These are phyloP conservation scores for Microdon myrmicae DNA, from an alignment of 2,888 invertebrate species.

Conservation along the genomic window DNA sequence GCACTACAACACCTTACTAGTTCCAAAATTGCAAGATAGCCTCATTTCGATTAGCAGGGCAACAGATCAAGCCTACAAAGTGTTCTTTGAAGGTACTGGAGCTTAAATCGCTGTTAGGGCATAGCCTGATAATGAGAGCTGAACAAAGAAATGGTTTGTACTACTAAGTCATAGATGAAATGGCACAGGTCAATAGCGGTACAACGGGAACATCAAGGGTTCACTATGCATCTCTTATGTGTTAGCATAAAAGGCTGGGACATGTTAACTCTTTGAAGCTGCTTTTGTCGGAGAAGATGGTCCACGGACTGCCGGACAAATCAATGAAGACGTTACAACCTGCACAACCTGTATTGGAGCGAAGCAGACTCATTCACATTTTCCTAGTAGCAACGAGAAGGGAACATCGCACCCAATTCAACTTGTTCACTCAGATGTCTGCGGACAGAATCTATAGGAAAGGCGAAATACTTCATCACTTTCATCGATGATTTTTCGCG, in stretches of 20 bases:
- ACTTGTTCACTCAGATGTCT: constrained; percentile 5
- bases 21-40: constrained; percentile 1
- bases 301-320: constrained; percentile 12
- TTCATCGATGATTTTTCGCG: constrained; percentile 17
- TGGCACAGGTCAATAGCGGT: constrained; percentile 1
- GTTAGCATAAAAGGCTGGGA: constrained; percentile 9
- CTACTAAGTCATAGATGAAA: constrained; percentile 7
- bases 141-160: constrained; percentile 16
- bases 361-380: not conserved
- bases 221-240: constrained; percentile 1
- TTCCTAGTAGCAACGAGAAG: not conserved
- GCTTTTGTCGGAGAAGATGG: constrained; percentile 6
- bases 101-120: constrained; percentile 6
- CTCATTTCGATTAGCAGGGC: constrained; percentile 11
- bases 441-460: constrained; percentile 7
- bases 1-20: constrained; percentile 9
- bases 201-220: not conserved
- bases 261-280: constrained; percentile 10
- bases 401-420: not conserved
- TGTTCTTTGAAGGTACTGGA: constrained; percentile 15
- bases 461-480: constrained; percentile 8
- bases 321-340: not conserved
- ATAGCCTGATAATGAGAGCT: constrained; percentile 7
- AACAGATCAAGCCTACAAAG: constrained; percentile 12
- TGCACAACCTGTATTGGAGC: constrained; percentile 11